phyloP scores from a whole-genome alignment of 2,888 invertebrate genomes.

The Aphidius colemani region DNA sequence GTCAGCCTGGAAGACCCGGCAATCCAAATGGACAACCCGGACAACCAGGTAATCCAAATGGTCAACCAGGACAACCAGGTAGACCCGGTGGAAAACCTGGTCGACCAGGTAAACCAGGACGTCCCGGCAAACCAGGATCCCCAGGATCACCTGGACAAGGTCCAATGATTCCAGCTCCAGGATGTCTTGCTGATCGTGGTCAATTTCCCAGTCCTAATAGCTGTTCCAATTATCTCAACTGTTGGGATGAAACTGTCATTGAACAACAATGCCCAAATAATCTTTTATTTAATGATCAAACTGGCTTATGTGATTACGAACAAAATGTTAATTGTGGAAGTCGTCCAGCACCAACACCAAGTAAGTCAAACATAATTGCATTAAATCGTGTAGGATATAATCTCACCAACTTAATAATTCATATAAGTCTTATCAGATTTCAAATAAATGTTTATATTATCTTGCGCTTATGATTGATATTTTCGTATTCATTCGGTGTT shows the following conservation, averaged over 20 bases:
- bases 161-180: conserved; percentile 33
- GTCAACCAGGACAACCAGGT: not conserved
- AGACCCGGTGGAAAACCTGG: not conserved
- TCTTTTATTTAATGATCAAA: conserved; percentile 66
- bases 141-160: conserved; percentile 12
- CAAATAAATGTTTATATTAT: conserved; percentile 5
- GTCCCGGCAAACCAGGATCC: conserved; percentile 25
- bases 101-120: conserved; percentile 1
- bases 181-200: conserved; percentile 61
- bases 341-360: conserved; percentile 57
- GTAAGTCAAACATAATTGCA: conserved; percentile 43
- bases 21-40: not conserved
- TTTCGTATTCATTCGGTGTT: too few species aligned
- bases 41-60: conserved; percentile 13
- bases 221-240: conserved; percentile 71
- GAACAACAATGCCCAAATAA: conserved; percentile 71
- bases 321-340: conserved; percentile 69
- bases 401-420: not conserved
- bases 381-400: not conserved
- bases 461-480: too few species aligned
- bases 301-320: conserved; percentile 69
- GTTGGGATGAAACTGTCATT: conserved; percentile 72
- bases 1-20: not conserved
- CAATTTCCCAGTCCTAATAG: conserved; percentile 67
- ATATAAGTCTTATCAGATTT: not conserved